These are phyloP conservation scores for Paradoxurus hermaphroditus DNA, from an alignment of 2,113 vertebrate species.

Conservation along the genomic window DNA sequence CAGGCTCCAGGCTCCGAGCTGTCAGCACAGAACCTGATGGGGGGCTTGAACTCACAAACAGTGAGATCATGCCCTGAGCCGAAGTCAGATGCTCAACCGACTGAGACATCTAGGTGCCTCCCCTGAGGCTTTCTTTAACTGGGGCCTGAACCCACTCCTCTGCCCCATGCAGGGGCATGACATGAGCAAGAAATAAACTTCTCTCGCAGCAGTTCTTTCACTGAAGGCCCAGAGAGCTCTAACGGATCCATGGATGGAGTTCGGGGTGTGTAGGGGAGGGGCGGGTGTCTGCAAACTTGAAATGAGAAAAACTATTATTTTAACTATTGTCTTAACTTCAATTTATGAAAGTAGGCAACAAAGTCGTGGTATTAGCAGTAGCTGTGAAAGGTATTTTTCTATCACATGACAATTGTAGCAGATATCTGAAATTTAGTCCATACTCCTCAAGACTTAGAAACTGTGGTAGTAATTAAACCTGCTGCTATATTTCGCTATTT, in stretches of 20 bases:
- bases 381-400: background rate
- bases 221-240: background rate
- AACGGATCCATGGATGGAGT: background rate
- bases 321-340: background rate
- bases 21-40: too few relatives aligned
- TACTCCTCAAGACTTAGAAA: background rate
- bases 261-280: too few relatives aligned
- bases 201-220: background rate
- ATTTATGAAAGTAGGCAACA: background rate
- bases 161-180: background rate
- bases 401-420: background rate
- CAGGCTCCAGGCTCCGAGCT: too few relatives aligned
- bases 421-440: background rate
- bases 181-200: background rate
- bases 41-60: too few relatives aligned
- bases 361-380: background rate
- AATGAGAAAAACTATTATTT: background rate
- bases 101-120: too few relatives aligned
- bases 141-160: background rate
- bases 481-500: conserved; percentile 1
- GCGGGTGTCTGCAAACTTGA: background rate
- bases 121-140: background rate
- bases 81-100: too few relatives aligned
- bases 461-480: background rate
- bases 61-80: too few relatives aligned